These are phyloP conservation scores for Graphium colonna DNA, from an alignment of 2,888 invertebrate species.

Conservation along the genomic window DNA sequence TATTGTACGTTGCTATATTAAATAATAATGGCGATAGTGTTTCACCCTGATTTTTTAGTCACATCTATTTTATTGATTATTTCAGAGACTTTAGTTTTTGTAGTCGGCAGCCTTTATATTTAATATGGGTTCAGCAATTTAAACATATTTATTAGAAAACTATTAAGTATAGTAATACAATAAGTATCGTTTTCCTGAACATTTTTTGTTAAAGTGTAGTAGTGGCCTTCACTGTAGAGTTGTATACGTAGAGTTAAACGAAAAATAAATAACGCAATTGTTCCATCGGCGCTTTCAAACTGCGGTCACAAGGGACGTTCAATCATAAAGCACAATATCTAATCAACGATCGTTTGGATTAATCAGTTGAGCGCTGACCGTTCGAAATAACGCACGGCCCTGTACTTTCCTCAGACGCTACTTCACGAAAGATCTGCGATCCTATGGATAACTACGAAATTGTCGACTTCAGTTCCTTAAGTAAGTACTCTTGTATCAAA, in stretches of 20 bases:
- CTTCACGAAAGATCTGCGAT: slow-evolving; percentile 26
- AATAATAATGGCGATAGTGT: neutral
- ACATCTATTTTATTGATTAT: slow-evolving; percentile 1
- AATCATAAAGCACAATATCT: slow-evolving; percentile 56
- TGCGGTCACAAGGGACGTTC: slow-evolving; percentile 44
- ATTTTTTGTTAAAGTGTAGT: neutral
- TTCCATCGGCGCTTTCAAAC: slow-evolving; percentile 18
- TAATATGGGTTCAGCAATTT: neutral
- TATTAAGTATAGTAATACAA: neutral
- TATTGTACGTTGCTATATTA: neutral
- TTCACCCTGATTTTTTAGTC: neutral
- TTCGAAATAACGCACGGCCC: slow-evolving; percentile 40
- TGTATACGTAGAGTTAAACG: neutral
- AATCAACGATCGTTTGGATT: slow-evolving; percentile 63
- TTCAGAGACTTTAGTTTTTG: slow-evolving; percentile 15
- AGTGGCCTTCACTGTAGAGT: neutral
- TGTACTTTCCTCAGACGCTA: slow-evolving; percentile 27
- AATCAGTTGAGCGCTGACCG: slow-evolving; percentile 69
- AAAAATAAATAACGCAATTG: slow-evolving; percentile 9
- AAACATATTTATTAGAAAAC: neutral
- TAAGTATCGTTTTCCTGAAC: neutral
- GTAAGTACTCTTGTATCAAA: slow-evolving; percentile 46
- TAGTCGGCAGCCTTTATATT: neutral
- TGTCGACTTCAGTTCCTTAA: slow-evolving; percentile 57
- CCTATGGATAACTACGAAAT: slow-evolving; percentile 59